A percentile compares a stretch with the other conserved stretches of the same genome.
Evolutionary conservation across 2,888 invertebrate genomes (phyloP).

Genomic region (Punctoribates punctum): DNA sequence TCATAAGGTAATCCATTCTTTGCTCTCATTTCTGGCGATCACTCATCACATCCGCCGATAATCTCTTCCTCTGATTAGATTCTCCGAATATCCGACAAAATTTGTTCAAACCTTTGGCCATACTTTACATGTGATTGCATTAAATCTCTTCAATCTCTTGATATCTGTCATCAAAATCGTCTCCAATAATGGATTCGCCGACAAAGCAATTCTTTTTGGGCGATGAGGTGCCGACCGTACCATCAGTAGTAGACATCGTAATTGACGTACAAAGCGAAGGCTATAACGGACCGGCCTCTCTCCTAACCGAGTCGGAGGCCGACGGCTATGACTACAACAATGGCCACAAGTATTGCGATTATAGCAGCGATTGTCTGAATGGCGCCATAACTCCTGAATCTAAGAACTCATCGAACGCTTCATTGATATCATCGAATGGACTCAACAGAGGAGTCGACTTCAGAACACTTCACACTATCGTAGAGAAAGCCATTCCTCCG

Average conservation of each 20-base stretch:
- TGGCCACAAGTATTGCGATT: neutral
- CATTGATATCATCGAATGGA: constrained; percentile 21
- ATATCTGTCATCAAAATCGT: neutral
- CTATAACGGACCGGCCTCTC: neutral
- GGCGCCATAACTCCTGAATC: constrained; percentile 30
- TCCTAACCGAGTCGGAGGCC: neutral
- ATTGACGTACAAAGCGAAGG: neutral
- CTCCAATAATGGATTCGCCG: constrained; percentile 16
- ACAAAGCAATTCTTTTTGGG: constrained; percentile 23
- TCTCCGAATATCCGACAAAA: neutral
- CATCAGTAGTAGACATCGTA: constrained; percentile 15
- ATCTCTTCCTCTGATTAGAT: neutral
- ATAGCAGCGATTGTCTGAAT: neutral
- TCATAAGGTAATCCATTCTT: neutral
- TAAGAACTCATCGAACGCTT: constrained; percentile 36
- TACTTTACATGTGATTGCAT: neutral
- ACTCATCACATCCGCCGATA: neutral
- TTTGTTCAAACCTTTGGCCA: neutral
- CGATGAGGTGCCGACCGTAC: neutral
- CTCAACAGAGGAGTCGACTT: neutral
- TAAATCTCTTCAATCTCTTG: neutral
- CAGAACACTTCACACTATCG: neutral
- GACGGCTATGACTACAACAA: neutral
- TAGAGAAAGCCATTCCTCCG: neutral
- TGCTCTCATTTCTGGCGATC: neutral